Evolutionary conservation across 2,797 vertebrate species (phyloP).

Genomic region (Myotis daubentonii): DNA sequence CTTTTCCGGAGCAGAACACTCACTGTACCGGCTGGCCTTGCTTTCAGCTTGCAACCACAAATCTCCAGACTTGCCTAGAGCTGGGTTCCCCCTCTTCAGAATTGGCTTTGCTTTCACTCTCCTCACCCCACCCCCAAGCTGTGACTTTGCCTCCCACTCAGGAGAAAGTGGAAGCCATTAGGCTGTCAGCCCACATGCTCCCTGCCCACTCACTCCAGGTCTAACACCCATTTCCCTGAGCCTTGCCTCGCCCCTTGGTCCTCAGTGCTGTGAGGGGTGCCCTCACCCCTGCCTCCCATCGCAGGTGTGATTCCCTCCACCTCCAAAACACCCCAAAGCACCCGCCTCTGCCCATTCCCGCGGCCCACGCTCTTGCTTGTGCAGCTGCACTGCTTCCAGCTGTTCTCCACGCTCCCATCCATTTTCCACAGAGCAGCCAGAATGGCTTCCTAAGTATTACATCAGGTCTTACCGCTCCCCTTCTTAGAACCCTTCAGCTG

Average conservation of each 20-base stretch:
- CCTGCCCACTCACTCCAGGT: not conserved
- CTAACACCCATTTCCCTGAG: not conserved
- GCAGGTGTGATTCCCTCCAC: not conserved
- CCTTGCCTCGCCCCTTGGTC: too few species aligned
- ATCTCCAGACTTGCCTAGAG: not conserved
- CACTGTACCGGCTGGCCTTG: not conserved
- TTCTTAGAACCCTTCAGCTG: not conserved
- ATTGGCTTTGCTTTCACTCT: not conserved
- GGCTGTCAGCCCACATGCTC: not conserved
- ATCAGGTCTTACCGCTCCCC: not conserved
- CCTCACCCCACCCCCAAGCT: accelerated
- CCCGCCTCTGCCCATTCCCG: not conserved
- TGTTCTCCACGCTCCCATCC: not conserved
- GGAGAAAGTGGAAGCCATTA: not conserved
- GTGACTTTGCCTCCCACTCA: not conserved
- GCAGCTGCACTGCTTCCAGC: accelerated
- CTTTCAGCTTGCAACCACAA: not conserved
- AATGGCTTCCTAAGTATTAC: not conserved
- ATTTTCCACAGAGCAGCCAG: not conserved
- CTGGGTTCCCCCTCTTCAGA: not conserved
- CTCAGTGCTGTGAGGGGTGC: not conserved
- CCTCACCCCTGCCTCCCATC: not conserved
- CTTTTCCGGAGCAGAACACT: not conserved
- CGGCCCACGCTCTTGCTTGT: not conserved
- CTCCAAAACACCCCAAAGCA: not conserved